Base-by-base conservation (phyloP, 2,888 invertebrate species). In the Laspeyria flexula region DNA sequence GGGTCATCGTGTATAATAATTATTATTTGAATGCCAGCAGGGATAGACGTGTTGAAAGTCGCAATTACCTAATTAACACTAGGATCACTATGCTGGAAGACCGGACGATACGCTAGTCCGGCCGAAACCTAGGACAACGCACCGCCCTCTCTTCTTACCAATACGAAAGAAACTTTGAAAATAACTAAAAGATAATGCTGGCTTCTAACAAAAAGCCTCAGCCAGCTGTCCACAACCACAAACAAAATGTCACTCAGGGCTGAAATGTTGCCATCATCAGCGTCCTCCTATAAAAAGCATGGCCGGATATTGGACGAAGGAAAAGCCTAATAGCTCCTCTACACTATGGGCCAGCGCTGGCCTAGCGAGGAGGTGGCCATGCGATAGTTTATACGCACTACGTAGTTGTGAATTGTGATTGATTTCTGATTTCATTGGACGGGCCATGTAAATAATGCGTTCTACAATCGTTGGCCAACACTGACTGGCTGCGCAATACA, bases 51-150 rank as follows among this genome's bases (percentile, higher is more conserved):
- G 63, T 69, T 63, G 58, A 60, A 67, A 68, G 62, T 75, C 71
- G 75, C 64, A 72, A 69, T 66, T 71, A 69, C 55, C 60, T 62
- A 72, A 68, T 65, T 66, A 48, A 30, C 42, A 37, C 31, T 56
- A 52, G 46, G 49, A 48, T 45, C 59, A 56, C 54, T 53, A 55
- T 58, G 67, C 59, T 57, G 68, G 55, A 81, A 82, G 80, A 76
- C 78, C 85, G 89, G 91, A 92, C 92, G 92, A 92, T 91, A 92
- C 92, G 92, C 90, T 90, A 86, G 86, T 82, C 90, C 86, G 91
- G 92, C 77, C 90, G 89, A 90, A 88, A 91, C 92, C 92, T 88
- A 85, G 85, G 88, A 90, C 90, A 88, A 91, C 91, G 91, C 92
- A 92, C 92, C 92, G 92, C 89, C 92, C 89, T 80, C 71, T 77